A percentile compares a stretch with the other conserved stretches of the same genome.
Conservation (phyloP, 1,140 invertebrate genomes). For the Papilio helenus region DNA sequence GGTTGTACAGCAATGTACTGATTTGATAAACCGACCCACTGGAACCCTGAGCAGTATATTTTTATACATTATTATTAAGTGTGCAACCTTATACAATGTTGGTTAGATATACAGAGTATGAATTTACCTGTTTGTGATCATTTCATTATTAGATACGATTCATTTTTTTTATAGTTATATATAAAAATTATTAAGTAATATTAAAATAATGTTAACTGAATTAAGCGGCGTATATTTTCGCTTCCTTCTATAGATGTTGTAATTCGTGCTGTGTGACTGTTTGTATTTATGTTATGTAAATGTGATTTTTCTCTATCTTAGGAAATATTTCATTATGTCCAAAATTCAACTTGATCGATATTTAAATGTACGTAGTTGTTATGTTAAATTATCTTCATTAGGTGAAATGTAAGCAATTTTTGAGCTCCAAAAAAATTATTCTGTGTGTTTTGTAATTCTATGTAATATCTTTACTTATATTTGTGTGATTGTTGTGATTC, state of each 20-base stretch:
- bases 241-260: conserved; percentile 76
- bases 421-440: conserved; percentile 52
- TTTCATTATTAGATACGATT: conserved; percentile 69
- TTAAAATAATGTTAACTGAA: conserved; percentile 55
- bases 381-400: conserved; percentile 62
- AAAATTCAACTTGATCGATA: conserved; percentile 58
- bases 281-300: conserved; percentile 67
- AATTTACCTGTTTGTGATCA: conserved; percentile 73
- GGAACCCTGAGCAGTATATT: conserved; percentile 81
- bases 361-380: conserved; percentile 61
- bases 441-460: conserved; percentile 57
- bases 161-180: conserved; percentile 54
- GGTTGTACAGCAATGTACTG: conserved; percentile 62
- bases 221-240: conserved; percentile 71
- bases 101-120: conserved; percentile 70
- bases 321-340: conserved; percentile 64
- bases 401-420: conserved; percentile 50
- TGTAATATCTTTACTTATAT: conserved; percentile 54
- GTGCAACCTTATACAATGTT: conserved; percentile 76
- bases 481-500: conserved; percentile 58
- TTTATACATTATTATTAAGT: conserved; percentile 80
- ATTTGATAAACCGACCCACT: conserved; percentile 78
- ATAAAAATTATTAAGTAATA: conserved; percentile 47
- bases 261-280: conserved; percentile 65
- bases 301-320: conserved; percentile 73